These are phyloP conservation scores for Poliocrania exsul DNA, from an alignment of 2,797 vertebrate genomes.

Conservation along the genomic window DNA sequence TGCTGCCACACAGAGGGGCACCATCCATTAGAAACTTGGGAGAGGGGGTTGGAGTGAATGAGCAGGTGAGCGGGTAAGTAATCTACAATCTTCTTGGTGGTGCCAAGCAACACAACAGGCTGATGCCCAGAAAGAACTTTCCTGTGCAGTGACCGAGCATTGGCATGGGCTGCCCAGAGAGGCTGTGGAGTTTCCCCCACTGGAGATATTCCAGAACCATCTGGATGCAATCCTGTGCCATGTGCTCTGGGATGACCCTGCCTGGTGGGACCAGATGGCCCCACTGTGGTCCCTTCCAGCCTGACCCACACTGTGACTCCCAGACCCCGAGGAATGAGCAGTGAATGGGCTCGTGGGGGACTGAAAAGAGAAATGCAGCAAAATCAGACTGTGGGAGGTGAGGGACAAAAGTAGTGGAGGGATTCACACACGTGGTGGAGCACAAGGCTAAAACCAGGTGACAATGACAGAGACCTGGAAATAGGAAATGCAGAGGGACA, in stretches of 20 bases:
- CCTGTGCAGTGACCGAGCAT: not conserved
- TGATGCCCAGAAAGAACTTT: not conserved
- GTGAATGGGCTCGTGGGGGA: not conserved
- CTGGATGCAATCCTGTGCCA: not conserved
- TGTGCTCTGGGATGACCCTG: not conserved
- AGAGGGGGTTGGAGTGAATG: not conserved
- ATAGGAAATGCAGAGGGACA: not conserved
- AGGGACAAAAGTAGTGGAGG: not conserved
- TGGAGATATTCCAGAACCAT: not conserved
- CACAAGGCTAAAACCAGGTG: not conserved
- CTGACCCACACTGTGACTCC: not conserved
- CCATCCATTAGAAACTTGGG: not conserved
- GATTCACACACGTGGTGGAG: not conserved
- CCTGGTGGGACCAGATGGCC: not conserved
- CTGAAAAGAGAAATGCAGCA: not conserved
- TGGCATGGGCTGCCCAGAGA: not conserved
- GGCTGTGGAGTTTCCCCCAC: not conserved
- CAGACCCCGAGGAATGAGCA: accelerated
- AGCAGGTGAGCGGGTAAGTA: not conserved
- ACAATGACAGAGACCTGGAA: not conserved
- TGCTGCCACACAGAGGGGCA: not conserved
- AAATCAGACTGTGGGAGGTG: not conserved
- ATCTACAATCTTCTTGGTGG: accelerated
- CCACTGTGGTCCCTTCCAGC: too few relatives aligned
- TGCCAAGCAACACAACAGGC: not conserved